Evolutionary conservation across 1,140 invertebrate species (phyloP).

Genomic region (Brachionus plicatilis): DNA sequence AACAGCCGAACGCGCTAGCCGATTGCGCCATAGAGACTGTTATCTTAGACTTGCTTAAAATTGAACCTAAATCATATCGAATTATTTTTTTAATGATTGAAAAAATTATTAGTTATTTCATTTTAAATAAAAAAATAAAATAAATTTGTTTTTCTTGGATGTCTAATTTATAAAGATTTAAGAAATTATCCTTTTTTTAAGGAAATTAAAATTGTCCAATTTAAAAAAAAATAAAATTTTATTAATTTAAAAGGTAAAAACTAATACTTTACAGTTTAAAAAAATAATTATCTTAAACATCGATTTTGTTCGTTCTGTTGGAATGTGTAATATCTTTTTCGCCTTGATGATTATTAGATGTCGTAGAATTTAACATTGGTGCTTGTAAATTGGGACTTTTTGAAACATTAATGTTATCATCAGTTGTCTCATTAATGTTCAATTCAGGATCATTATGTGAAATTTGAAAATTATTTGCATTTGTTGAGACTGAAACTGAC

Average conservation of each 20-base stretch:
- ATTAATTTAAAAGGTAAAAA: neutral
- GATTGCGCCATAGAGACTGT: constrained; percentile 3
- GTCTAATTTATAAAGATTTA: no score
- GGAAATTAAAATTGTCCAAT: no score
- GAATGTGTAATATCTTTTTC: neutral
- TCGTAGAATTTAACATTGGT: neutral
- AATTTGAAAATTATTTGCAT: neutral
- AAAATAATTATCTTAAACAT: neutral
- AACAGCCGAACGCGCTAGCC: constrained; percentile 21
- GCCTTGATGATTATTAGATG: neutral
- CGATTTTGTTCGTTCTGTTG: neutral
- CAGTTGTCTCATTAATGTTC: neutral
- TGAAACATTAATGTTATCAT: neutral
- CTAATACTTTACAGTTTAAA: neutral
- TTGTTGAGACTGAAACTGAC: neutral
- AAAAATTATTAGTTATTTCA: no score
- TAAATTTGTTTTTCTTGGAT: no score
- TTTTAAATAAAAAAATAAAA: no score
- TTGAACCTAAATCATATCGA: no score
- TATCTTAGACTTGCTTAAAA: neutral
- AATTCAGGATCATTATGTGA: neutral
- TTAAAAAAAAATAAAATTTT: neutral
- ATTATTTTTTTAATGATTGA: no score
- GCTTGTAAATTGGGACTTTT: neutral
- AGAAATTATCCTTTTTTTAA: no score